These are phyloP conservation scores for Eilema depressum DNA, from an alignment of 2,888 invertebrate species.

Conservation along the genomic window DNA sequence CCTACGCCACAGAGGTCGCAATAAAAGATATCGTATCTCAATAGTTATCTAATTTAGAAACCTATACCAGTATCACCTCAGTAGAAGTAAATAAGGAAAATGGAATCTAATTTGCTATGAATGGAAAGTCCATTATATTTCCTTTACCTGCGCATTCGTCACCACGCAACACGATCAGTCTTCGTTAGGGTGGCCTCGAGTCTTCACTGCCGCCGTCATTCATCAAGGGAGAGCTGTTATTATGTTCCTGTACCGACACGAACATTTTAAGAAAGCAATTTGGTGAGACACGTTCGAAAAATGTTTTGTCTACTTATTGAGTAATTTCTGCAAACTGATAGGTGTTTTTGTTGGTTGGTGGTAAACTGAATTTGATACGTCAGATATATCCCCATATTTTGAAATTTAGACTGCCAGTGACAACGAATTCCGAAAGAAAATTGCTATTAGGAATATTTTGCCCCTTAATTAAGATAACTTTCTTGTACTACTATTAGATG, in stretches of 20 bases:
- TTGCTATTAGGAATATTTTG: too few species aligned
- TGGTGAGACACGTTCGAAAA: constrained; percentile 23
- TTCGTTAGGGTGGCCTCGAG: constrained; percentile 69
- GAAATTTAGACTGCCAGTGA: too few species aligned
- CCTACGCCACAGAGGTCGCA: not conserved
- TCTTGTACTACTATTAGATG: too few species aligned
- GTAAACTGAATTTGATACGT: not conserved
- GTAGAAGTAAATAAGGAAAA: constrained; percentile 24
- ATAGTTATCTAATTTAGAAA: not conserved
- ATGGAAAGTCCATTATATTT: constrained; percentile 54
- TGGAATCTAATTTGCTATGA: constrained; percentile 54
- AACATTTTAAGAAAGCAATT: constrained; percentile 58
- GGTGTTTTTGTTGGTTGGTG: not conserved
- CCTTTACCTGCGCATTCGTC: constrained; percentile 68
- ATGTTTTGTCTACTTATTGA: constrained; percentile 1
- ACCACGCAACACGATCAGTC: constrained; percentile 67
- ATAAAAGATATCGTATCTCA: not conserved
- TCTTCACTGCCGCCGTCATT: constrained; percentile 65
- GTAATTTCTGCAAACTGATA: not conserved
- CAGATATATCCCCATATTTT: not conserved
- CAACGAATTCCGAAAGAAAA: too few species aligned
- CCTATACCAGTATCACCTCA: not conserved
- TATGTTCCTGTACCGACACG: constrained; percentile 55
- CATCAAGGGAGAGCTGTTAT: constrained; percentile 66
- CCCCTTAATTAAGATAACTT: too few species aligned